Conservation (phyloP, 2,888 invertebrate genomes). For the Selenia dentaria region DNA sequence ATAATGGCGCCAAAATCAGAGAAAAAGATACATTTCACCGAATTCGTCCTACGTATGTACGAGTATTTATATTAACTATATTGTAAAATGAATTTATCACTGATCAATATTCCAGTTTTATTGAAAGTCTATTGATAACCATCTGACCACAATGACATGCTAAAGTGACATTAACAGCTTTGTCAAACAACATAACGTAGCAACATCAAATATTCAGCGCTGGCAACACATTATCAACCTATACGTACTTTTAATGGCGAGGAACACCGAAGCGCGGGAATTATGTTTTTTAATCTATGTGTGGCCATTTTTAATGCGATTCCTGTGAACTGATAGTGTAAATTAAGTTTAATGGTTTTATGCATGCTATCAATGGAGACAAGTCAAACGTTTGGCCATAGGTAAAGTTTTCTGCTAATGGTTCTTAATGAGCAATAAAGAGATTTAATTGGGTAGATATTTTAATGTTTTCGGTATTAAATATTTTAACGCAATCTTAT, state of each 20-base stretch:
- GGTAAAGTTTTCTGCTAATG: neutral
- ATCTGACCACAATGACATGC: slow-evolving; percentile 70
- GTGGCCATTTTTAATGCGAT: slow-evolving; percentile 25
- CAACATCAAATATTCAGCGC: slow-evolving; percentile 67
- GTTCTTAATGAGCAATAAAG: too few species aligned
- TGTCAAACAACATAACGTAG: slow-evolving; percentile 73
- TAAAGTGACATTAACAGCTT: slow-evolving; percentile 79
- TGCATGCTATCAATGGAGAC: slow-evolving; percentile 19
- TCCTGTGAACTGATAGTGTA: slow-evolving; percentile 29
- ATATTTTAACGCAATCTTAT: too few species aligned
- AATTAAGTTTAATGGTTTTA: slow-evolving; percentile 24
- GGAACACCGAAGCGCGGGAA: slow-evolving; percentile 55
- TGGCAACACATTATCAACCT: slow-evolving; percentile 58
- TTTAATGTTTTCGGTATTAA: too few species aligned
- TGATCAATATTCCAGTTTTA: slow-evolving; percentile 30
- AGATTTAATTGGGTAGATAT: too few species aligned
- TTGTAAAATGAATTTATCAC: too few species aligned
- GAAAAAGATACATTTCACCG: too few species aligned
- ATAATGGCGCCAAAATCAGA: too few species aligned
- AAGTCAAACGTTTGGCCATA: slow-evolving; percentile 10
- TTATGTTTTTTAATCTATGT: slow-evolving; percentile 29
- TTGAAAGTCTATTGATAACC: slow-evolving; percentile 45
- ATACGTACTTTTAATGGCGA: slow-evolving; percentile 64
- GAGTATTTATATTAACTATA: too few species aligned
- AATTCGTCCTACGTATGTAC: too few species aligned